These are phyloP conservation scores for Oscheius sp. DNA, from an alignment of 2,888 invertebrate species.

Conservation along the genomic window DNA sequence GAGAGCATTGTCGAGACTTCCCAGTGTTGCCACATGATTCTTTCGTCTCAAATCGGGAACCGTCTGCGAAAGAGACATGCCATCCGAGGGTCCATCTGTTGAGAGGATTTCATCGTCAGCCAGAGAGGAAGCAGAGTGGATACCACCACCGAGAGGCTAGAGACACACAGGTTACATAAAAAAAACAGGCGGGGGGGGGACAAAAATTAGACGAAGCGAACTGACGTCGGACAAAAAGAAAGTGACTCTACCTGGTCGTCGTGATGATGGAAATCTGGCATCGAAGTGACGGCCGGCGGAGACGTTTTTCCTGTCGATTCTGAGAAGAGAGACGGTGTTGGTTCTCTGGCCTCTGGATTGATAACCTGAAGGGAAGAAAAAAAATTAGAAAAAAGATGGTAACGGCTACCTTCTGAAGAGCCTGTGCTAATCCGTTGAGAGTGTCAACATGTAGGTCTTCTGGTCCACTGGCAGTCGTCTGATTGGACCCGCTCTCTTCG, in stretches of 20 bases:
- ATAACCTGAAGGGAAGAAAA: too few species aligned
- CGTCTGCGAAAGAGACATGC: slow-evolving; percentile 35
- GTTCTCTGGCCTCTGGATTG: slow-evolving; percentile 54
- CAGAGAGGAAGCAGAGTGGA: slow-evolving; percentile 24
- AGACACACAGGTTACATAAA: slow-evolving; percentile 22
- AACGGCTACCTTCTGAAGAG: slow-evolving; percentile 54
- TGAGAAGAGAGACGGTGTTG: slow-evolving; percentile 37
- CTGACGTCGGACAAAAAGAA: not conserved
- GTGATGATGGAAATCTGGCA: slow-evolving; percentile 17
- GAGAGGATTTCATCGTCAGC: slow-evolving; percentile 11
- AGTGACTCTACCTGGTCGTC: not conserved
- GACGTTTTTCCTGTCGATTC: not conserved
- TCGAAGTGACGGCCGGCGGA: slow-evolving; percentile 5
- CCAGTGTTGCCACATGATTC: slow-evolving; percentile 46
- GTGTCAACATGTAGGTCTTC: slow-evolving; percentile 60
- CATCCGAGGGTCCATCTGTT: slow-evolving; percentile 29
- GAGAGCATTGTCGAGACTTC: slow-evolving; percentile 52
- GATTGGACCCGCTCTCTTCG: slow-evolving; percentile 30
- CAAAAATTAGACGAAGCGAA: not conserved
- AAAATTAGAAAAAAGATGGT: not conserved
- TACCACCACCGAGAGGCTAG: slow-evolving; percentile 11
- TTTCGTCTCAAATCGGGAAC: slow-evolving; percentile 34
- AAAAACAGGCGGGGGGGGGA: slow-evolving; percentile 1
- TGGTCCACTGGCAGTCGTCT: slow-evolving; percentile 33
- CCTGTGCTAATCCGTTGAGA: slow-evolving; percentile 60